Percentiles rank a stretch among this genome's conserved stretches.
Conservation (phyloP, 2,797 vertebrate species). For the Sebastes melanostomus region DNA sequence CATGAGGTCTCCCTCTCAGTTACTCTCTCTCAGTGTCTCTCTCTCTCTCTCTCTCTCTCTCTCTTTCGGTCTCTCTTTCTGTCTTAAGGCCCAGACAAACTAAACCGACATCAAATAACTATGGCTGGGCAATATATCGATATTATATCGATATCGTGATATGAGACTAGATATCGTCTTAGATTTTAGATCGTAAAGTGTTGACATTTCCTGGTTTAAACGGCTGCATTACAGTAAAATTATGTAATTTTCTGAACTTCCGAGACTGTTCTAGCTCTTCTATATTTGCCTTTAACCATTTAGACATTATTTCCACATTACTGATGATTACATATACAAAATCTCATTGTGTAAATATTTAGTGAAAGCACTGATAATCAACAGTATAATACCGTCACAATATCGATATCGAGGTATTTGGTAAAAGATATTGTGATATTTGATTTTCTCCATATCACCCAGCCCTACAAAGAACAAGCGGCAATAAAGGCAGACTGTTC, state of each 20-base stretch:
- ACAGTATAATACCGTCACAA: too few species aligned
- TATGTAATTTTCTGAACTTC: background rate
- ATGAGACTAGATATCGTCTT: too few species aligned
- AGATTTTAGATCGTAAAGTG: too few species aligned
- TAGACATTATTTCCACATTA: background rate
- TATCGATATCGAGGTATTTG: too few species aligned
- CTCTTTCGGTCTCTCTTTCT: background rate
- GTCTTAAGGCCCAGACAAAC: background rate
- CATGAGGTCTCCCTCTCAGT: background rate
- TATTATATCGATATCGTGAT: too few species aligned
- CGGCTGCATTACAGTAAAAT: background rate
- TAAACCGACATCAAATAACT: too few species aligned
- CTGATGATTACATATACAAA: background rate
- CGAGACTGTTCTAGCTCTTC: background rate
- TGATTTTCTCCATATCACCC: too few species aligned
- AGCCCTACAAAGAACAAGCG: too few species aligned
- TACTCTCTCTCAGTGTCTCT: background rate
- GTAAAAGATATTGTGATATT: too few species aligned
- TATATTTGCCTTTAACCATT: background rate
- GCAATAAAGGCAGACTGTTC: too few species aligned
- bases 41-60: background rate
- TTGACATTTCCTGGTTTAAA: background rate
- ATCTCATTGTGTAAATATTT: background rate
- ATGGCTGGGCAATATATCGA: too few species aligned
- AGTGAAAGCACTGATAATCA: too few species aligned